phyloP scores from a whole-genome alignment of 2,113 vertebrate species.

The Dolichallabes microphthalmus region DNA sequence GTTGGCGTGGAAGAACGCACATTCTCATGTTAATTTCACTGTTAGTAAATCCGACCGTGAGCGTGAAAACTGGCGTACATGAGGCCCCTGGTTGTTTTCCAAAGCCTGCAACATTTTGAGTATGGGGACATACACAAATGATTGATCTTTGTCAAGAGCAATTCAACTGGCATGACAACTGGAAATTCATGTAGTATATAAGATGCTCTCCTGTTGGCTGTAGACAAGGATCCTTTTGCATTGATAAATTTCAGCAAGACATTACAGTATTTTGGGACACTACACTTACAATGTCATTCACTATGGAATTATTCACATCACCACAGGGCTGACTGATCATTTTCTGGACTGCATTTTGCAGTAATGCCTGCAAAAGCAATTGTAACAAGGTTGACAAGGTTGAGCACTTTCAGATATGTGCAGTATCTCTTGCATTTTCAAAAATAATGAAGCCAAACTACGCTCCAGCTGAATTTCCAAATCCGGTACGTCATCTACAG shows the following conservation, averaged over 20 bases:
- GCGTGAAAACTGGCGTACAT: too few species aligned
- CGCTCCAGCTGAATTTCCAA: neutral
- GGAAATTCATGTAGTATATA: neutral
- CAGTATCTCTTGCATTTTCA: neutral
- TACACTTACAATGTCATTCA: conserved; percentile 4
- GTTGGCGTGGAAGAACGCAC: too few species aligned
- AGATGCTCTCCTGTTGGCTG: neutral
- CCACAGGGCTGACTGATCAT: neutral
- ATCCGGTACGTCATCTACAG: neutral
- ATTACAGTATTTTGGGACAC: neutral
- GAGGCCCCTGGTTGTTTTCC: neutral
- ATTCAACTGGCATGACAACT: conserved; percentile 17
- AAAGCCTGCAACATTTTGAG: conserved; percentile 16
- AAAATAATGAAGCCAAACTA: neutral
- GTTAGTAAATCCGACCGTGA: too few species aligned
- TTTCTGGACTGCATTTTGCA: neutral
- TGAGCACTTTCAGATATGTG: neutral
- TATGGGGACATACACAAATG: neutral
- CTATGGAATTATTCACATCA: neutral
- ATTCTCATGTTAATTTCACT: too few species aligned
- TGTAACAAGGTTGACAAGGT: too few species aligned
- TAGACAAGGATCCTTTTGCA: neutral
- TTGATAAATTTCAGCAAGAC: neutral
- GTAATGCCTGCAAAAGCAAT: neutral
- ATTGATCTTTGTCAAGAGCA: neutral